Percentiles rank a stretch among this genome's conserved stretches.
Evolutionary conservation across 2,113 vertebrate species (phyloP).

Genomic region (Brachyhypopomus gauderio): DNA sequence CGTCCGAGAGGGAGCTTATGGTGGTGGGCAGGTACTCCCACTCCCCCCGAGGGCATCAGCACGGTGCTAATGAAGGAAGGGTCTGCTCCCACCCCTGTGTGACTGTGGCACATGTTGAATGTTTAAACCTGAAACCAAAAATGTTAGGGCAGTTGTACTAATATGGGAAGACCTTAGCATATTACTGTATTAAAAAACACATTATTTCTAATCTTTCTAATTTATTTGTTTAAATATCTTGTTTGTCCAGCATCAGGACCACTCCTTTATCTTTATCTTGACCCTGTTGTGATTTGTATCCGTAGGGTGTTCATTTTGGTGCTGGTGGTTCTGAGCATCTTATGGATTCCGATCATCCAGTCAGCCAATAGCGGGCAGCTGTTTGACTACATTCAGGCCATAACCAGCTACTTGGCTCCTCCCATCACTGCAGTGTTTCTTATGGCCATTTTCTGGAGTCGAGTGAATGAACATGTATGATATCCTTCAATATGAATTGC

Average conservation of each 20-base stretch:
- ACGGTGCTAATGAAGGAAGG: neutral
- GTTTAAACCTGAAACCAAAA: too few relatives aligned
- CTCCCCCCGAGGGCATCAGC: neutral
- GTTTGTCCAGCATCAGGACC: neutral
- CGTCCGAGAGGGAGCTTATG: slow-evolving; percentile 90
- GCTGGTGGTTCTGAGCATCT: slow-evolving; percentile 84
- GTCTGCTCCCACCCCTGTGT: neutral
- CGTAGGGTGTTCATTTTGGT: slow-evolving; percentile 86
- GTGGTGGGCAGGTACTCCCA: slow-evolving; percentile 86
- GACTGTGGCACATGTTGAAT: too few relatives aligned
- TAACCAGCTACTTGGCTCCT: slow-evolving; percentile 90
- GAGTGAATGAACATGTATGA: slow-evolving; percentile 86
- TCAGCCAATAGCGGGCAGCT: slow-evolving; percentile 90
- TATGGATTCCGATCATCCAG: slow-evolving; percentile 95
- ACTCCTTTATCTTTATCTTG: neutral
- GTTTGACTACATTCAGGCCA: slow-evolving; percentile 92
- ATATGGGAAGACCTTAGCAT: neutral
- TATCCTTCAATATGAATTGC: neutral
- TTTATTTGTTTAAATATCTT: neutral
- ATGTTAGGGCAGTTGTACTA: too few relatives aligned
- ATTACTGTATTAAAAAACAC: neutral
- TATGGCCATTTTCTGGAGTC: slow-evolving; percentile 90
- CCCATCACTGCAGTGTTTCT: slow-evolving; percentile 91
- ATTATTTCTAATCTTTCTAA: neutral
- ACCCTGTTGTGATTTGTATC: slow-evolving; percentile 17